A percentile compares a stretch with the other conserved stretches of the same genome.
These are phyloP conservation scores for Halcyon senegalensis DNA, from an alignment of 2,113 vertebrate species.

Conservation along the genomic window DNA sequence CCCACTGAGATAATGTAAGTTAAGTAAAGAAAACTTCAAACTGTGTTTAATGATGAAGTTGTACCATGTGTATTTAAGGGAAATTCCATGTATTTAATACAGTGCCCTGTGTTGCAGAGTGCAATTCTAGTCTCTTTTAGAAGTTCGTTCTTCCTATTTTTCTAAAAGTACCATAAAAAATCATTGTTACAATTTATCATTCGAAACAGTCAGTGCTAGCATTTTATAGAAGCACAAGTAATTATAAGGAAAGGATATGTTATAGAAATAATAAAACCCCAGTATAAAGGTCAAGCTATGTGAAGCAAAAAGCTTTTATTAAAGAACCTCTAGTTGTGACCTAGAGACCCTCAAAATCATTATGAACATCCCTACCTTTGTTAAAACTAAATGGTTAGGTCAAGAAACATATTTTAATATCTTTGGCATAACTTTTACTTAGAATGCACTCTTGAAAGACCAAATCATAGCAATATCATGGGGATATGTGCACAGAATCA, in stretches of 20 bases:
- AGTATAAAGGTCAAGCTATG: conserved; percentile 15
- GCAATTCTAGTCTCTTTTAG: neutral
- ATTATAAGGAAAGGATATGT: conserved; percentile 2
- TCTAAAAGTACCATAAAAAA: conserved; percentile 12
- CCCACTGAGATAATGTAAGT: conserved; percentile 62
- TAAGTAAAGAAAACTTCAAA: conserved; percentile 70
- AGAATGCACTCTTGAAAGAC: neutral
- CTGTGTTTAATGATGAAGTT: conserved; percentile 19
- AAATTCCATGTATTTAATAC: neutral
- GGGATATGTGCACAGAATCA: neutral
- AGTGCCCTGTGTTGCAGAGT: neutral
- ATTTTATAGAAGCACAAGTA: conserved; percentile 30
- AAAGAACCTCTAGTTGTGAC: conserved; percentile 24
- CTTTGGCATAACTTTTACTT: neutral
- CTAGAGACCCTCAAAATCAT: neutral
- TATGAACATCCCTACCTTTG: neutral
- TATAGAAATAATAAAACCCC: conserved; percentile 44
- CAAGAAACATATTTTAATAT: neutral
- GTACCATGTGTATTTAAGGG: neutral
- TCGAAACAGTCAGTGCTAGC: neutral
- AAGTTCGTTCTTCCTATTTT: neutral
- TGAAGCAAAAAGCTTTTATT: conserved; percentile 36
- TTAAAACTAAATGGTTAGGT: neutral
- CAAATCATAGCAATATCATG: neutral
- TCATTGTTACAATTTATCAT: conserved; percentile 1